Percentiles rank a stretch among this genome's conserved stretches.
phyloP scores from a whole-genome alignment of 1,140 invertebrate genomes.

The Medauroidea extradentata region DNA sequence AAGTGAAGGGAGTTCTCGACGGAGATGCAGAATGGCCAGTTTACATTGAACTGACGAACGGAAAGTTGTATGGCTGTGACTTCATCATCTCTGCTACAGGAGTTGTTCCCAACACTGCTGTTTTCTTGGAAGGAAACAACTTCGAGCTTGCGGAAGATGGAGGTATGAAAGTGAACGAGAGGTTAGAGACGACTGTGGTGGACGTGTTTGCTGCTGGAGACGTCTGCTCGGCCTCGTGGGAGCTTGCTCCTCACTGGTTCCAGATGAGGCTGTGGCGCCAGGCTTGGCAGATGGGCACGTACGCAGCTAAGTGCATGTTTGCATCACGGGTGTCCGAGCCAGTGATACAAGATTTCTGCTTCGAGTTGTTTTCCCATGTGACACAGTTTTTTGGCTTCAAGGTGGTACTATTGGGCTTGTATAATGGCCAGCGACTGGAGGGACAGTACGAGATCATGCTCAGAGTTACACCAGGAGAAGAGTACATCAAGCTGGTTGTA shows the following conservation, averaged over 20 bases:
- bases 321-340: constrained; percentile 56
- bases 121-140: constrained; percentile 46
- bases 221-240: constrained; percentile 79
- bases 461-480: constrained; percentile 73
- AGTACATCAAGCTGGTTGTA: constrained; percentile 91
- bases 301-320: constrained; percentile 88
- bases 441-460: constrained; percentile 83
- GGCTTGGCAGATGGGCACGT: constrained; percentile 93
- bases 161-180: constrained; percentile 77
- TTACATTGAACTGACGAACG: constrained; percentile 70
- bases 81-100: constrained; percentile 95
- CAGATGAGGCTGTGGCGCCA: constrained; percentile 98
- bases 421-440: constrained; percentile 86
- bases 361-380: constrained; percentile 95
- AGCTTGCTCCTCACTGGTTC: constrained; percentile 80
- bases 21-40: constrained; percentile 58
- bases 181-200: constrained; percentile 72
- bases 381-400: constrained; percentile 94
- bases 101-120: constrained; percentile 67
- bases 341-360: constrained; percentile 85
- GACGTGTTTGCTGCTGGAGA: constrained; percentile 95
- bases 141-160: constrained; percentile 63
- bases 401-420: constrained; percentile 89
- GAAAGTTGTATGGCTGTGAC: constrained; percentile 75
- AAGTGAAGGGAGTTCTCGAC: constrained; percentile 55